Conservation (phyloP, 2,113 vertebrate species). For the Ammodytes marinus region DNA sequence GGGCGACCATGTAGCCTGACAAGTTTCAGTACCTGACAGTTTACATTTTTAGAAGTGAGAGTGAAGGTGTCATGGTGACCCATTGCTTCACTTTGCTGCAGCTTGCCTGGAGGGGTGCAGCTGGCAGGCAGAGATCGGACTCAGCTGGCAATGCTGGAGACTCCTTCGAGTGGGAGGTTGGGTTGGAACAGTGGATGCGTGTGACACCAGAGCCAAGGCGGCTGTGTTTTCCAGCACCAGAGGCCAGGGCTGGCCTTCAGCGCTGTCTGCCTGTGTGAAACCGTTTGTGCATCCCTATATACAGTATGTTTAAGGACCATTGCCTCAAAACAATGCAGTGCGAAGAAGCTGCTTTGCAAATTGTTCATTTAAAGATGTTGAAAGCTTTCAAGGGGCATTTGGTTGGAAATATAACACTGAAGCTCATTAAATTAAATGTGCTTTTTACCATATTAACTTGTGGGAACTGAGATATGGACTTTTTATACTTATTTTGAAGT, state of each 20-base stretch:
- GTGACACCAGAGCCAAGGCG: slow-evolving; percentile 44
- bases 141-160: slow-evolving; percentile 70
- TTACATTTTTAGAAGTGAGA: slow-evolving; percentile 53
- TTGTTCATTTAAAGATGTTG: neutral
- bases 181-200: neutral
- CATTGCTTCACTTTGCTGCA: slow-evolving; percentile 39
- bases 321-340: neutral
- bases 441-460: neutral
- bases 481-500: neutral
- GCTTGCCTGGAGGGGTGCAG: slow-evolving; percentile 51
- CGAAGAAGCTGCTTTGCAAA: neutral
- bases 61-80: slow-evolving; percentile 64
- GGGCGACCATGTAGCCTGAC: slow-evolving; percentile 8
- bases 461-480: neutral
- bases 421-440: neutral
- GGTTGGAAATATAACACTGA: neutral
- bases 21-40: slow-evolving; percentile 30
- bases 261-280: slow-evolving; percentile 11
- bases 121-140: slow-evolving; percentile 70
- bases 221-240: slow-evolving; percentile 44
- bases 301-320: neutral
- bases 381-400: neutral
- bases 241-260: slow-evolving; percentile 51
- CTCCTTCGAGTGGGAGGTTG: slow-evolving; percentile 42
- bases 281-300: neutral